These are phyloP conservation scores for Conopomorpha cramerella DNA, from an alignment of 1,140 invertebrate genomes.

Conservation along the genomic window DNA sequence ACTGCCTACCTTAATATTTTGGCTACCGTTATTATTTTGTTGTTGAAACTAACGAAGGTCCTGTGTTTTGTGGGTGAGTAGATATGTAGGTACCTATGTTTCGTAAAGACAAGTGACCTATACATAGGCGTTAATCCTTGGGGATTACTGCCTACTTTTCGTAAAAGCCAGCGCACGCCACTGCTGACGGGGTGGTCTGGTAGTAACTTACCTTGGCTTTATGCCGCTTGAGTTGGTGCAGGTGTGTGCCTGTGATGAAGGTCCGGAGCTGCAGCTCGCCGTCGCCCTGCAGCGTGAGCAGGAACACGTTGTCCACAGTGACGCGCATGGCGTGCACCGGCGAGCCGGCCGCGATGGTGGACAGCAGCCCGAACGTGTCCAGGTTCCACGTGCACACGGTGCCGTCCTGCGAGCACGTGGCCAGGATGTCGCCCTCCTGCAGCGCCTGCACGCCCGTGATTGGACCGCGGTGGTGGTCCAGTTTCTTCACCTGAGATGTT, in stretches of 20 bases:
- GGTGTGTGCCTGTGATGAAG: constrained; percentile 81
- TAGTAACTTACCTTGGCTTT: constrained; percentile 71
- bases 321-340: constrained; percentile 77
- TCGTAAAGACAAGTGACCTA: too few relatives aligned
- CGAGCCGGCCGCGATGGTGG: constrained; percentile 68
- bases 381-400: constrained; percentile 83
- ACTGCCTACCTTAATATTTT: too few relatives aligned
- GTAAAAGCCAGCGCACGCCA: too few relatives aligned
- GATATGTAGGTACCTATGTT: too few relatives aligned
- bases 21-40: too few relatives aligned
- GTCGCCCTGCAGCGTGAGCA: constrained; percentile 79
- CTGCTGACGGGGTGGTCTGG: too few relatives aligned
- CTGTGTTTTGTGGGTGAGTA: too few relatives aligned
- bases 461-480: constrained; percentile 83
- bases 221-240: constrained; percentile 77
- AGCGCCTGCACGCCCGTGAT: constrained; percentile 78
- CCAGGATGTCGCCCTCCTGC: constrained; percentile 77
- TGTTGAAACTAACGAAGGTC: too few relatives aligned
- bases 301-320: constrained; percentile 81
- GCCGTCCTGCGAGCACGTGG: constrained; percentile 79
- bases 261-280: constrained; percentile 80
- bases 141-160: too few relatives aligned
- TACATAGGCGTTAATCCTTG: too few relatives aligned
- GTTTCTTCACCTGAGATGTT: constrained; percentile 73
- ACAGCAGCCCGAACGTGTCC: constrained; percentile 77